These are phyloP conservation scores for Brachypterus glaber DNA, from an alignment of 2,888 invertebrate genomes.

Conservation along the genomic window DNA sequence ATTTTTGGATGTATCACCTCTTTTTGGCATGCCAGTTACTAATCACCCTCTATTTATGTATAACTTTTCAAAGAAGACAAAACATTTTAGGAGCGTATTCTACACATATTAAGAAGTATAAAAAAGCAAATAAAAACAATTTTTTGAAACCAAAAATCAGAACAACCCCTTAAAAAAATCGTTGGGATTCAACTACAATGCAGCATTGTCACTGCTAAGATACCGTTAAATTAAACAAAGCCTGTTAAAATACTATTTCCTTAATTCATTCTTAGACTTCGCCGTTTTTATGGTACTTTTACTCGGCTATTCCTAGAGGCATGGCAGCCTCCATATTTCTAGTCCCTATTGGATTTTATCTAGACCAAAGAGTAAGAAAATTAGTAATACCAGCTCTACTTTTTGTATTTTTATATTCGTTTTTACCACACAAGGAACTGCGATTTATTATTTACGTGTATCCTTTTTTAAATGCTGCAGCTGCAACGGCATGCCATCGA, in stretches of 20 bases:
- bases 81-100: too few relatives aligned
- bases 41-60: too few relatives aligned
- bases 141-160: too few relatives aligned
- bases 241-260: slow-evolving; percentile 27
- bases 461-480: slow-evolving; percentile 83
- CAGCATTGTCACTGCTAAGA: too few relatives aligned
- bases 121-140: too few relatives aligned
- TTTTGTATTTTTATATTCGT: slow-evolving; percentile 85
- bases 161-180: too few relatives aligned
- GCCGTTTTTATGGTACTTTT: slow-evolving; percentile 97
- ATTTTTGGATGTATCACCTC: too few relatives aligned
- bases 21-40: too few relatives aligned
- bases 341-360: slow-evolving; percentile 64
- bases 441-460: slow-evolving; percentile 96
- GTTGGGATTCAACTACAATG: too few relatives aligned
- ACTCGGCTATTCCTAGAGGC: slow-evolving; percentile 90
- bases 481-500: slow-evolving; percentile 78
- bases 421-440: slow-evolving; percentile 95
- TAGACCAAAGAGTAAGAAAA: slow-evolving; percentile 62
- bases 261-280: slow-evolving; percentile 57
- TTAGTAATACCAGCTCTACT: slow-evolving; percentile 60
- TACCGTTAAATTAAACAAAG: too few relatives aligned
- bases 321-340: slow-evolving; percentile 73
- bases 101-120: too few relatives aligned
- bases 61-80: too few relatives aligned